These are phyloP conservation scores for Sylvia borin DNA, from an alignment of 2,797 vertebrate genomes.

Conservation along the genomic window DNA sequence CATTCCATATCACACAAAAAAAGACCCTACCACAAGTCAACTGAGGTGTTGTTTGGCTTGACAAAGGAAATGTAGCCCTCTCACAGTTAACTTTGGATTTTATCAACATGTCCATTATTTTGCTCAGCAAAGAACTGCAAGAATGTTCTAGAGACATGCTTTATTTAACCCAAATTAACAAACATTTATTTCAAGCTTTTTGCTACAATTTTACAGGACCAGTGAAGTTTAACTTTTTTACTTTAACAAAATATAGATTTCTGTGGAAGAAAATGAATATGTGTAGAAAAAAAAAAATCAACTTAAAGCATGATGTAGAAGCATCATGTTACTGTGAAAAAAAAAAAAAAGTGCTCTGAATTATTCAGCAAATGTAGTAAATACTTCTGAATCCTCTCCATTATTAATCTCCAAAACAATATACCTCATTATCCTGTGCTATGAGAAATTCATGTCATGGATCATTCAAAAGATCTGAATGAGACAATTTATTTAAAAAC, in stretches of 20 bases:
- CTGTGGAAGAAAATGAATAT: background rate
- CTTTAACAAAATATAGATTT: background rate
- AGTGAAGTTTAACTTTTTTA: background rate
- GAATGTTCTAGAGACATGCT: background rate
- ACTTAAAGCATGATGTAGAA: background rate
- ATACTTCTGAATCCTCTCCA: background rate
- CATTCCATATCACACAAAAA: background rate
- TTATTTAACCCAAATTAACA: background rate
- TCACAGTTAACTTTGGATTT: background rate
- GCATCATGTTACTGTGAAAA: background rate
- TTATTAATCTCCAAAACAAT: background rate
- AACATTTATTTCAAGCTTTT: background rate
- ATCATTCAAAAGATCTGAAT: background rate
- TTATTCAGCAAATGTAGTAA: background rate
- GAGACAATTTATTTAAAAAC: background rate
- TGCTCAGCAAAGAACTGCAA: background rate
- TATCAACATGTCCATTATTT: background rate
- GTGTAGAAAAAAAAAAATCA: background rate
- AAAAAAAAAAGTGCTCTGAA: background rate
- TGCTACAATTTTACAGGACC: background rate
- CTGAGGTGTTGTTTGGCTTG: background rate
- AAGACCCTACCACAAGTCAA: background rate
- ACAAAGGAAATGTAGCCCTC: background rate
- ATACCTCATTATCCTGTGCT: background rate
- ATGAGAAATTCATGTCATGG: background rate